Evolutionary conservation across 1,140 invertebrate species (phyloP), one percentile per base, ranked within the genome.

Genomic region (Drosophila sechellia): DNA sequence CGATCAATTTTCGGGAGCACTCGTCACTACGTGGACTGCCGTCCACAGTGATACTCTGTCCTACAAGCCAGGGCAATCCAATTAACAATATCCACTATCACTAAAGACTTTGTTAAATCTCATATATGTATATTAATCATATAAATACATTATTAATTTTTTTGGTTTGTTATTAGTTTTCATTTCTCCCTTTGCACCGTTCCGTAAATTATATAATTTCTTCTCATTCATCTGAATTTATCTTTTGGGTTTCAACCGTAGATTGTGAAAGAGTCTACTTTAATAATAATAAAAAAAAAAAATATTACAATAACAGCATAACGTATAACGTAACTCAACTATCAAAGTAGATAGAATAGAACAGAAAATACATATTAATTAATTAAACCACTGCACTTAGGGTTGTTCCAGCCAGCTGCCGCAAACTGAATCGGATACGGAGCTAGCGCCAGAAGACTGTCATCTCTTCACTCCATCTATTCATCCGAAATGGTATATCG

Each of bases 321-420:
- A 89, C 84, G 84, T 90, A 89, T 90, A 89, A 90, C 79, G 84
- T 89, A 89, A 89, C 84, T 90, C 85, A 90, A 89, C 80, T 89
- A 89, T 84, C 85, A 81, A 83, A 76, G 79, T 83, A 87, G 83
- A 87, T 89, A 87, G 83, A 89, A 83, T 83, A 89, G 84, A 87
- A 89, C 84, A 87, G 84, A 86, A 89, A 87, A 87, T 89, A 83
- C 79, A 89, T 86, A 89, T 87, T 87, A 87, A 85, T 85, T 86
- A 89, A 87, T 87, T 87, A 89, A 85, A 76, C 71, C 83, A 81
- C 83, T 81, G 78, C 75, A 79, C 75, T 78, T 61, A 56, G 60
- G 64, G 59, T 79, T 79, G 50, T 39, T 59, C 54, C 60, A 78
- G 49, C 50, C 58, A 54, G 48, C 34, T 48, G n/a, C 27, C 25